Conservation (phyloP, 2,797 vertebrate species). For the Buceros bicornis region DNA sequence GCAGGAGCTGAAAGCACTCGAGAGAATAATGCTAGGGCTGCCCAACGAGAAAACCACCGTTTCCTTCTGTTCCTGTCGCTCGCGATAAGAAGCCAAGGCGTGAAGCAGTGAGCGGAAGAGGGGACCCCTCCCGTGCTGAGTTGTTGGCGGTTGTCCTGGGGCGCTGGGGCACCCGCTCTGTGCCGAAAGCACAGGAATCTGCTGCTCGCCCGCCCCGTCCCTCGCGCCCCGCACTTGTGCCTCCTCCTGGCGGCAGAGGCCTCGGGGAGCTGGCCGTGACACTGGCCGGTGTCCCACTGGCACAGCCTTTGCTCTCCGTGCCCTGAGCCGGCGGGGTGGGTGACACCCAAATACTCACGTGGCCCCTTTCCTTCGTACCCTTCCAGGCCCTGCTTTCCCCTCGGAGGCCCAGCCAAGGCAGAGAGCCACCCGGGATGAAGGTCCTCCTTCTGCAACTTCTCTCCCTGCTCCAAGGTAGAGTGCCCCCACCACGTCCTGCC, state of each 20-base stretch:
- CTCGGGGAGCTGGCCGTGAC: background rate
- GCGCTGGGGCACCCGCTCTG: background rate
- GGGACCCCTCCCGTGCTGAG: background rate
- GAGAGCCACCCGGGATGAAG: background rate
- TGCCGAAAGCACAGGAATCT: background rate
- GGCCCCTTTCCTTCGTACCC: background rate
- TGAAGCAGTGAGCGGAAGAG: background rate
- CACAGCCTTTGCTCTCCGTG: background rate
- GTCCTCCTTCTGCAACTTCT: slow-evolving; percentile 56
- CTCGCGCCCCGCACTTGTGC: background rate
- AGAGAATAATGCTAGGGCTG: background rate
- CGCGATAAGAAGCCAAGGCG: background rate
- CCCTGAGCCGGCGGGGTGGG: background rate
- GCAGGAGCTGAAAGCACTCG: background rate
- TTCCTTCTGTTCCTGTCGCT: slow-evolving; percentile 16
- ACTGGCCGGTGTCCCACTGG: fast-evolving
- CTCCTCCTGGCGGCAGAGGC: background rate
- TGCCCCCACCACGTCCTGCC: background rate
- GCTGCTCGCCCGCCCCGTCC: fast-evolving
- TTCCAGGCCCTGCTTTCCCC: background rate
- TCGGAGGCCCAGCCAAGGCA: background rate
- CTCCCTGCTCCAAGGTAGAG: slow-evolving; percentile 44
- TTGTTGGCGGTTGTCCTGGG: background rate
- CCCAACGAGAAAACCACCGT: background rate
- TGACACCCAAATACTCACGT: background rate